Evolutionary conservation across 2,888 invertebrate genomes (phyloP), one percentile per base, ranked within the genome.

Genomic region (Laothoe populi): DNA sequence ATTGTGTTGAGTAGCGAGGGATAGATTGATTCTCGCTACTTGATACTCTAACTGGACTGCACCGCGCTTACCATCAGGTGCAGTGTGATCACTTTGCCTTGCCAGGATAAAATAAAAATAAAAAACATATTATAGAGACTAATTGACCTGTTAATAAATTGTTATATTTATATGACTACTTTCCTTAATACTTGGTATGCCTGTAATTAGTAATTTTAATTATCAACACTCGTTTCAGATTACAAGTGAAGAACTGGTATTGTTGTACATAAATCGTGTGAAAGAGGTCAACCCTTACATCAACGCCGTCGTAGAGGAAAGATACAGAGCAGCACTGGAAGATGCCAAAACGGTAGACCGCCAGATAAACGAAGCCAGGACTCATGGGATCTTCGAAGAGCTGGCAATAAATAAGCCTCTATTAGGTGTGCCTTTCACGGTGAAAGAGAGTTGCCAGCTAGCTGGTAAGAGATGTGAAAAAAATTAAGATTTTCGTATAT

Each of bases 371-470:
- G 84, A 80, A 3, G 83, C 87, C 0, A 79, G 74, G 60, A 66
- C 57, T 48, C 76, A 67, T 42, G 87, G 83, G 0, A 71, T 77
- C 1, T 74, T 92, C 4, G 87, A 90, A 0, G 83, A 88, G 48
- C 77, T 95, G 57, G 81, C 90, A 0, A 79, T 78, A 2, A 87
- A 93, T 19, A 93, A 94, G 67, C 97, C 97, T 0, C 86, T 98
- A 60, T 88, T 97, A 0, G 98, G 98, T 0, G 94, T 98, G 19
- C 98, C 98, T 0, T 93, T 97, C 49, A 96, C 97, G 2, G 95
- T 96, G 0, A 98, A 98, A 80, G 97, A 97, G 82, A 95, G 96
- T 70, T 96, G 97, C 73, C 94, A 94, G 0, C 88, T 97, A 0
- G 94, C 94, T 88, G 97, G 97, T 96, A 19, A 81, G 84, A 71